A percentile compares a stretch with the other conserved stretches of the same genome.
phyloP scores from a whole-genome alignment of 2,113 vertebrate genomes.

The Euleptes europaea region DNA sequence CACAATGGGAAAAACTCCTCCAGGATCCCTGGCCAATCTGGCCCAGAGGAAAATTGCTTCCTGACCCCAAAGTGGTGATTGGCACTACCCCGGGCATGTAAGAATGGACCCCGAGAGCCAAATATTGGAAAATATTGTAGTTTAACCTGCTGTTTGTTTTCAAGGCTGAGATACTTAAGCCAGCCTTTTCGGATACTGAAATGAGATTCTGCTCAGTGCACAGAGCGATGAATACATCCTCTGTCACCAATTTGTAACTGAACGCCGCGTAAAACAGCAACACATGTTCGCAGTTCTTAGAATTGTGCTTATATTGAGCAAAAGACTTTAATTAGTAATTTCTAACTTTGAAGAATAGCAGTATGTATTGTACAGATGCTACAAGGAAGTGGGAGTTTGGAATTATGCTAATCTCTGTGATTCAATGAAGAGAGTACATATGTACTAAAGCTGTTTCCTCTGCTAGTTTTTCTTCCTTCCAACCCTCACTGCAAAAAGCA shows the following conservation, averaged over 20 bases:
- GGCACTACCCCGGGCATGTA: too few relatives aligned
- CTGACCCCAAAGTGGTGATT: too few relatives aligned
- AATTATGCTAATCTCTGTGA: neutral
- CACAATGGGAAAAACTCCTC: too few relatives aligned
- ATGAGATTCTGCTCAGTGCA: neutral
- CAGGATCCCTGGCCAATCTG: too few relatives aligned
- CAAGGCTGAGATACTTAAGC: too few relatives aligned
- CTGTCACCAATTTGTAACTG: neutral
- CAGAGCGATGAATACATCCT: neutral
- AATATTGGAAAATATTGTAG: too few relatives aligned
- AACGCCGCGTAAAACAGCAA: neutral
- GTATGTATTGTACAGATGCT: neutral
- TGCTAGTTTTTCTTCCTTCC: neutral
- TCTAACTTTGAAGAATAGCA: neutral
- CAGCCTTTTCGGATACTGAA: neutral
- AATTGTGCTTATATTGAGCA: neutral
- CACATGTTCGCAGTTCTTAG: neutral
- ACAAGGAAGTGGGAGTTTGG: neutral
- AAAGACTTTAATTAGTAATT: neutral
- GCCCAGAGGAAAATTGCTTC: too few relatives aligned
- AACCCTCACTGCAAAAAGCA: neutral
- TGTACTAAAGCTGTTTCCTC: neutral
- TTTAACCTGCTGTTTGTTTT: too few relatives aligned
- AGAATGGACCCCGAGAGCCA: too few relatives aligned
- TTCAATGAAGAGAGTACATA: neutral